Evolutionary conservation across 2,888 invertebrate genomes (phyloP).

Genomic region (Oscheius sp.): DNA sequence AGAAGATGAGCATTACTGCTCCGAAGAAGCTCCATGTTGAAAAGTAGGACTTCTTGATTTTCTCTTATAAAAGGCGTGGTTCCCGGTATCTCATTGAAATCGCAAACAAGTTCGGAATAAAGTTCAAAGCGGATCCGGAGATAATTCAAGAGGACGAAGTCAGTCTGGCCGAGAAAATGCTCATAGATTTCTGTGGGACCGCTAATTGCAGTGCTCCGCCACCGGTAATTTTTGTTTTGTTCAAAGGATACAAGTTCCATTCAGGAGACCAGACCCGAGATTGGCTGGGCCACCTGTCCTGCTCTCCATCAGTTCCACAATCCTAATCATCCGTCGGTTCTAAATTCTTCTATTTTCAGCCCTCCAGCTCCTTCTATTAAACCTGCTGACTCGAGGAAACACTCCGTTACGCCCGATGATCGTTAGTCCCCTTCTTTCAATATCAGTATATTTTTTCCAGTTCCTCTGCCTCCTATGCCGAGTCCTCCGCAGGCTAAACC

Average conservation of each 20-base stretch:
- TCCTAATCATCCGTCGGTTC: not conserved
- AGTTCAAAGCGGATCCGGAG: constrained; percentile 93
- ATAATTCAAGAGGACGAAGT: constrained; percentile 73
- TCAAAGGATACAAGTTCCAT: no score
- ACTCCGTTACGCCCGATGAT: not conserved
- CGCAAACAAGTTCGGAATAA: constrained; percentile 91
- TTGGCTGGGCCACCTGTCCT: no score
- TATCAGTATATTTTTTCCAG: not conserved
- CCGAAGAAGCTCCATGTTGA: constrained; percentile 95
- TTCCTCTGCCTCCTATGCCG: not conserved
- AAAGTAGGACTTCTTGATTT: constrained; percentile 77
- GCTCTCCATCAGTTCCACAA: not conserved
- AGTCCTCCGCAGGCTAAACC: not conserved
- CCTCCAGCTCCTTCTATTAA: not conserved
- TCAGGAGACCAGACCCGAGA: no score
- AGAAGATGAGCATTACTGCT: constrained; percentile 91
- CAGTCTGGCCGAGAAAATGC: constrained; percentile 51
- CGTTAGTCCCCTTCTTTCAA: not conserved
- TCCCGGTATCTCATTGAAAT: constrained; percentile 86
- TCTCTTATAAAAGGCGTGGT: not conserved
- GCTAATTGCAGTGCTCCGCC: no score
- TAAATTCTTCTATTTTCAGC: not conserved
- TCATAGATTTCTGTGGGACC: not conserved
- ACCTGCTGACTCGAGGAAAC: not conserved
- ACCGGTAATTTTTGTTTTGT: no score